Percentiles rank a stretch among this genome's conserved stretches.
Conservation (phyloP, 2,888 invertebrate genomes). For the Gari tellinella region DNA sequence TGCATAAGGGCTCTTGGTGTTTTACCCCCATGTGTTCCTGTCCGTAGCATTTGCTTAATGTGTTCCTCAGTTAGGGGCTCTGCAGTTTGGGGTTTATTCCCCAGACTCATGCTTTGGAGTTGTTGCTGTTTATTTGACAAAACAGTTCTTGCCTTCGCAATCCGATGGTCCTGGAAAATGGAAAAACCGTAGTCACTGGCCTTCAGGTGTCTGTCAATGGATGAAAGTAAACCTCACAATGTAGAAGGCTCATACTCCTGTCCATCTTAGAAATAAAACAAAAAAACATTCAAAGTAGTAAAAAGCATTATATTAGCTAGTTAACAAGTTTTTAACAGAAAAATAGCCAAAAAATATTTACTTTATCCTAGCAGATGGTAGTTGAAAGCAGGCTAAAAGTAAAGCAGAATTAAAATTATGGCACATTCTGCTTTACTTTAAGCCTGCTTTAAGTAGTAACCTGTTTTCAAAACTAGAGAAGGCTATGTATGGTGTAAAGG, state of each 20-base stretch:
- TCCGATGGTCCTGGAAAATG: constrained; percentile 60
- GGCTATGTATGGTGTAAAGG: too few species aligned
- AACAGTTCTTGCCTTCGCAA: constrained; percentile 61
- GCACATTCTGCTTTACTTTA: too few species aligned
- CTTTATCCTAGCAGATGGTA: too few species aligned
- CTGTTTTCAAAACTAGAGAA: too few species aligned
- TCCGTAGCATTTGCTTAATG: neutral
- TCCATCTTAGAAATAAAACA: constrained; percentile 41
- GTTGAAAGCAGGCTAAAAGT: too few species aligned
- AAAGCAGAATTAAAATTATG: too few species aligned
- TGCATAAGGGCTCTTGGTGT: constrained; percentile 8
- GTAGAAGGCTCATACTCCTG: constrained; percentile 68
- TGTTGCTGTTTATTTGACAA: constrained; percentile 64
- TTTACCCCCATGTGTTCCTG: constrained; percentile 6
- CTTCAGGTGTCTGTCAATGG: constrained; percentile 64
- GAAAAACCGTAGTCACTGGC: constrained; percentile 59
- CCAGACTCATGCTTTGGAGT: constrained; percentile 65
- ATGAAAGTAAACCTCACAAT: constrained; percentile 63
- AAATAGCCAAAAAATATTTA: too few species aligned
- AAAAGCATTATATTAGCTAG: too few species aligned
- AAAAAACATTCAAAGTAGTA: too few species aligned
- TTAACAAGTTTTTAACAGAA: too few species aligned
- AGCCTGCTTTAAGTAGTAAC: too few species aligned
- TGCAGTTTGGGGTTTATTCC: constrained; percentile 50
- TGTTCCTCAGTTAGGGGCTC: neutral